Evolutionary conservation across 2,113 vertebrate species (phyloP).

Genomic region (Calidris pygmaea): DNA sequence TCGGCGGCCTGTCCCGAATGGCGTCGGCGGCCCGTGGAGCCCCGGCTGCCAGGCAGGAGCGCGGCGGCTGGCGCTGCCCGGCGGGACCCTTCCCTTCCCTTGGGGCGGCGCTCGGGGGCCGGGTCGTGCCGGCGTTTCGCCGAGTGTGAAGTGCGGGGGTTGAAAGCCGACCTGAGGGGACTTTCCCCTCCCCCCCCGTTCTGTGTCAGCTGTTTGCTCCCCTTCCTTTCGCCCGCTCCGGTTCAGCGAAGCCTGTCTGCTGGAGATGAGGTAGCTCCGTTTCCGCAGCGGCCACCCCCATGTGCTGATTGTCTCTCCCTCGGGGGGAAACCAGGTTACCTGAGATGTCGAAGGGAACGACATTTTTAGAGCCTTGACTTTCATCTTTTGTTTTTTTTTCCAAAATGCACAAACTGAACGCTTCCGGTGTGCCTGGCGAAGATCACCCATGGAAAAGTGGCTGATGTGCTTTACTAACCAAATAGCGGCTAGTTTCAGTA

Average conservation of each 20-base stretch:
- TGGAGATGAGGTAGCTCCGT: not conserved
- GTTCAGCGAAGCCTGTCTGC: not conserved
- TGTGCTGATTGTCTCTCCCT: too few relatives aligned
- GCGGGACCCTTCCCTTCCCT: too few relatives aligned
- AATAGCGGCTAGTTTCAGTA: not conserved
- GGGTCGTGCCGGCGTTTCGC: not conserved
- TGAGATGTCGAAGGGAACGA: not conserved
- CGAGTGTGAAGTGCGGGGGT: too few relatives aligned
- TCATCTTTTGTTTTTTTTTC: not conserved
- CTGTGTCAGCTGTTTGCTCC: not conserved
- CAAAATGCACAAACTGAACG: not conserved
- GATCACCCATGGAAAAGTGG: rapidly evolving
- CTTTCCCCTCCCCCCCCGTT: too few relatives aligned
- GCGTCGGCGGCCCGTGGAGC: not conserved
- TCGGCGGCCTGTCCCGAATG: too few relatives aligned
- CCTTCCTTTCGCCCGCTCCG: not conserved
- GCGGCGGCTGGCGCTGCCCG: too few relatives aligned
- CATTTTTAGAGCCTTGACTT: not conserved
- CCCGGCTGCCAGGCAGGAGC: rapidly evolving
- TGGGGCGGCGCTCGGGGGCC: too few relatives aligned
- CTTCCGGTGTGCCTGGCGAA: not conserved
- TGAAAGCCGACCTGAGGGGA: not conserved
- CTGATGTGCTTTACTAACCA: not conserved
- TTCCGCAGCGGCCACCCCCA: not conserved
- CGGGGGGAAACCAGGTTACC: not conserved